A percentile compares a stretch with the other conserved stretches of the same genome.
Evolutionary conservation across 2,888 invertebrate genomes (phyloP).

Genomic region (Caradrina kadenii): DNA sequence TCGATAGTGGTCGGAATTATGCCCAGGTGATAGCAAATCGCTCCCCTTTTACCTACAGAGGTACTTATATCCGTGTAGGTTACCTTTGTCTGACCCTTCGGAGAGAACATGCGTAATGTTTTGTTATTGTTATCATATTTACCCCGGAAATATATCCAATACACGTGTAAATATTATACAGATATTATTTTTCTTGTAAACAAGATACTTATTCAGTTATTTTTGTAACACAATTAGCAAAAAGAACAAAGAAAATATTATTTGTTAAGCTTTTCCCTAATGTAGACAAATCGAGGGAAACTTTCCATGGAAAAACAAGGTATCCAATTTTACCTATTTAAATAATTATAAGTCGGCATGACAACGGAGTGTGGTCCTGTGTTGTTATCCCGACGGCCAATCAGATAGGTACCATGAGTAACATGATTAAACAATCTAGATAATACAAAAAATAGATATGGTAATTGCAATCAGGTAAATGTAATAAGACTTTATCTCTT

Average conservation of each 20-base stretch:
- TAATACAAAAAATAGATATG: slow-evolving; percentile 12
- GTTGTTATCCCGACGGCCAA: neutral
- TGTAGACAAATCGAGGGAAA: neutral
- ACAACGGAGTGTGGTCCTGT: neutral
- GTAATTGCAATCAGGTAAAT: slow-evolving; percentile 29
- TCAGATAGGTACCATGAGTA: slow-evolving; percentile 17
- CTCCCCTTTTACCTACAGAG: too few species aligned
- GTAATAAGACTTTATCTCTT: neutral
- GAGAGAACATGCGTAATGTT: neutral
- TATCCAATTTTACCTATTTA: neutral
- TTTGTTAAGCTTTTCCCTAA: neutral
- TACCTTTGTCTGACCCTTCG: too few species aligned
- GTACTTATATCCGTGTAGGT: too few species aligned
- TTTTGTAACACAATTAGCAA: neutral
- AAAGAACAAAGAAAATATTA: neutral
- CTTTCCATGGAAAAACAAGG: neutral
- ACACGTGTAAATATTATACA: neutral
- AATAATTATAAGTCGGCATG: neutral
- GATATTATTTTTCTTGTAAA: neutral
- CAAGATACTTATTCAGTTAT: neutral
- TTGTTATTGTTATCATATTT: neutral
- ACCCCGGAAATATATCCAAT: neutral
- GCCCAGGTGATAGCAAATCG: too few species aligned
- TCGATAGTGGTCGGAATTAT: too few species aligned
- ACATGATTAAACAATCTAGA: slow-evolving; percentile 30